Conservation (phyloP, 2,797 vertebrate genomes). For the Sciaenops ocellatus region DNA sequence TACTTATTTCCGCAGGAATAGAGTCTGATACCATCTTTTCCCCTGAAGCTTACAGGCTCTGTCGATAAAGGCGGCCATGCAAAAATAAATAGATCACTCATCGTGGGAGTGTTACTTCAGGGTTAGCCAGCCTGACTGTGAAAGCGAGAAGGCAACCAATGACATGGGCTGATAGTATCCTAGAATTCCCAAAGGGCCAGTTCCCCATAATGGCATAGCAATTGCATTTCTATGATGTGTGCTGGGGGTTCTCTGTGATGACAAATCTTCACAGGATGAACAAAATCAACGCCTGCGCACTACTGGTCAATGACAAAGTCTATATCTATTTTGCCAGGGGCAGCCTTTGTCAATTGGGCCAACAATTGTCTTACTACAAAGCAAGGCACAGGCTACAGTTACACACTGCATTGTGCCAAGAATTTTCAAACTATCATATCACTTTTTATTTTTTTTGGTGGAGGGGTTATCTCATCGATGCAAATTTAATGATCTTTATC, state of each 20-base stretch:
- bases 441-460: background rate
- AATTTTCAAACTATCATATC: background rate
- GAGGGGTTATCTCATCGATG: background rate
- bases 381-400: conserved; percentile 18
- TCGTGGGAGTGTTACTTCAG: conserved; percentile 74
- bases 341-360: conserved; percentile 41
- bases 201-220: conserved; percentile 48
- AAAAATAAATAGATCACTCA: conserved; percentile 84
- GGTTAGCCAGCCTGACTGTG: conserved; percentile 68
- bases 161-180: conserved; percentile 69
- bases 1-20: conserved; percentile 69
- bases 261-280: conserved; percentile 65
- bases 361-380: conserved; percentile 14
- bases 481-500: background rate
- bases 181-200: conserved; percentile 65
- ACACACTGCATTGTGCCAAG: background rate
- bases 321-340: conserved; percentile 46
- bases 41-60: conserved; percentile 70
- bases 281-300: conserved; percentile 29
- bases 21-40: conserved; percentile 73
- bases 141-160: conserved; percentile 64
- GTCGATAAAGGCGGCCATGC: conserved; percentile 79
- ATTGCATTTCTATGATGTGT: conserved; percentile 66
- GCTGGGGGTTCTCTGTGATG: conserved; percentile 52
- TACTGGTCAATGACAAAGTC: conserved; percentile 49